A percentile compares a stretch with the other conserved stretches of the same genome.
Conservation (phyloP, 2,888 invertebrate genomes). For the Orthonychiurus folsomi region DNA sequence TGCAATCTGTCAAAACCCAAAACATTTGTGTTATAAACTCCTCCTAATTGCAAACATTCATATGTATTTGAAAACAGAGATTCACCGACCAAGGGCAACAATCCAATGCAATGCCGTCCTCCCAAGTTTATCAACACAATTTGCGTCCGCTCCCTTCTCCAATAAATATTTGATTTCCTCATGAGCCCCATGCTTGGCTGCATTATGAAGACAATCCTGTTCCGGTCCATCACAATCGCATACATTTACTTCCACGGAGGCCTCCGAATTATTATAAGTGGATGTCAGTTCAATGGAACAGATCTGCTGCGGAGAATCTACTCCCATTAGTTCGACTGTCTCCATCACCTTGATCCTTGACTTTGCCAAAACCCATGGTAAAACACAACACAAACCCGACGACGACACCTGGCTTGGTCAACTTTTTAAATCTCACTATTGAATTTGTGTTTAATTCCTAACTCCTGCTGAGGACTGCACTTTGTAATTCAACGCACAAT, state of each 20-base stretch:
- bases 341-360: background rate
- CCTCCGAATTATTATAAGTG: background rate
- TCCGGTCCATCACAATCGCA: background rate
- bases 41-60: no score
- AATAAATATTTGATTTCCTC: conserved; percentile 2
- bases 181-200: background rate
- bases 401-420: background rate
- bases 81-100: conserved; percentile 45
- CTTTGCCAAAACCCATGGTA: no score
- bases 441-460: no score
- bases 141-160: conserved; percentile 52
- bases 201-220: background rate
- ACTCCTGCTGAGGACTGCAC: no score
- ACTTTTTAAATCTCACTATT: no score
- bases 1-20: conserved; percentile 25
- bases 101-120: conserved; percentile 74
- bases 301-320: no score
- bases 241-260: background rate
- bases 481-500: no score
- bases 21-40: no score
- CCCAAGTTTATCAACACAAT: conserved; percentile 69
- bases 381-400: background rate
- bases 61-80: no score
- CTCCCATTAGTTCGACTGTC: background rate
- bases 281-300: background rate